Evolutionary conservation across 2,797 vertebrate genomes (phyloP).

Genomic region (Myiotriccus ornatus): DNA sequence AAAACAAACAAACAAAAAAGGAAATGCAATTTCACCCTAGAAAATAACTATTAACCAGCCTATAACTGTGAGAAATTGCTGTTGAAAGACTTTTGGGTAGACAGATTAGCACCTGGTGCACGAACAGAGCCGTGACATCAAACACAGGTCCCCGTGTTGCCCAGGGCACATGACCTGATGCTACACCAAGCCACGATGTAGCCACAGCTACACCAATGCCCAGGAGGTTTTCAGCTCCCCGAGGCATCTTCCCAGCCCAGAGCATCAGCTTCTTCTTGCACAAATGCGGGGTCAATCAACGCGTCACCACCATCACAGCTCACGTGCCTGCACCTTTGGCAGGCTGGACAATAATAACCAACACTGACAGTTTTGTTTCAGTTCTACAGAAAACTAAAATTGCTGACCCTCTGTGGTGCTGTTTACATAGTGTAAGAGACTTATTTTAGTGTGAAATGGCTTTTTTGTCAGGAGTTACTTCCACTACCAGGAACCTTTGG

Average conservation of each 20-base stretch:
- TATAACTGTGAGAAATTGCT: neutral
- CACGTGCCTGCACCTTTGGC: neutral
- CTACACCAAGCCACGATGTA: neutral
- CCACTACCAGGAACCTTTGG: neutral
- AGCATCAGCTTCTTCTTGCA: neutral
- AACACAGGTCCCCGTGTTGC: neutral
- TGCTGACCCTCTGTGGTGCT: neutral
- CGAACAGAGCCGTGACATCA: neutral
- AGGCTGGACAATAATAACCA: neutral
- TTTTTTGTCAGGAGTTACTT: neutral
- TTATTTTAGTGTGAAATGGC: neutral
- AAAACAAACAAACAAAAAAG: neutral
- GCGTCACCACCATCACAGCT: neutral
- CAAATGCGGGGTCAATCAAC: neutral
- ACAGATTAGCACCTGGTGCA: neutral
- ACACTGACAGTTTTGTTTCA: neutral
- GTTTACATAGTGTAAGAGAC: neutral
- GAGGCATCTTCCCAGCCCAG: neutral
- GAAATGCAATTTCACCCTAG: neutral
- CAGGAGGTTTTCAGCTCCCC: neutral
- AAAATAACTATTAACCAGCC: neutral
- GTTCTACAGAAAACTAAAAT: neutral
- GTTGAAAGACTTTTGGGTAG: neutral
- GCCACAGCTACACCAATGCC: neutral
- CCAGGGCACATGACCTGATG: neutral